Percentiles rank a stretch among this genome's conserved stretches.
Conservation (phyloP, 2,797 vertebrate genomes). For the Anguilla anguilla region DNA sequence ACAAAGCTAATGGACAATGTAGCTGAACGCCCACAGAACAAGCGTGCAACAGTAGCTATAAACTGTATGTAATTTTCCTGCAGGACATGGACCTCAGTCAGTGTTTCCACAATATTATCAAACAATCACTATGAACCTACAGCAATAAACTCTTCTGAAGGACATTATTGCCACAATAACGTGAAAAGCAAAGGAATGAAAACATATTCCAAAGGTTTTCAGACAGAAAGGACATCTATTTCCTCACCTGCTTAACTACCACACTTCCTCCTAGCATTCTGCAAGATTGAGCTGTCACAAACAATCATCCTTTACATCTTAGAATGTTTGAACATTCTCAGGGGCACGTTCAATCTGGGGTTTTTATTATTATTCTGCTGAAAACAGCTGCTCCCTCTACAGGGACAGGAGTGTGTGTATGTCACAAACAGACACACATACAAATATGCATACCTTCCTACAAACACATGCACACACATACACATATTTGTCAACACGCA, state of each 20-base stretch:
- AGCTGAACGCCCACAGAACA: neutral
- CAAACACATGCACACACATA: neutral
- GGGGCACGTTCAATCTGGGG: conserved; percentile 15
- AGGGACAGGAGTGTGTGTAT: neutral
- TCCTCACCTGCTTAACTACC: conserved; percentile 12
- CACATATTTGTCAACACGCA: neutral
- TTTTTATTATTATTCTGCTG: conserved; percentile 11
- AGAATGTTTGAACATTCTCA: conserved; percentile 5
- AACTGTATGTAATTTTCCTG: neutral
- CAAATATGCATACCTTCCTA: neutral
- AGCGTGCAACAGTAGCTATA: neutral
- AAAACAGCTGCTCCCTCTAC: conserved; percentile 13
- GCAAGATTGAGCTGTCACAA: neutral
- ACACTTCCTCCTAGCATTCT: neutral
- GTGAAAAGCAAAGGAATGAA: neutral
- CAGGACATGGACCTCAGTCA: neutral
- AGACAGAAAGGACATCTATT: neutral
- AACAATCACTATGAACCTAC: neutral
- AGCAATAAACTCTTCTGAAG: neutral
- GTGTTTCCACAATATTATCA: neutral
- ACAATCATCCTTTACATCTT: neutral
- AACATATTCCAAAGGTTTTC: neutral
- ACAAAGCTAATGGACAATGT: neutral
- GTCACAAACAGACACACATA: neutral
- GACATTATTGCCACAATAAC: neutral